Percentiles rank a stretch among this genome's conserved stretches.
phyloP scores from a whole-genome alignment of 2,888 invertebrate genomes.

The Phyto melanocephala region DNA sequence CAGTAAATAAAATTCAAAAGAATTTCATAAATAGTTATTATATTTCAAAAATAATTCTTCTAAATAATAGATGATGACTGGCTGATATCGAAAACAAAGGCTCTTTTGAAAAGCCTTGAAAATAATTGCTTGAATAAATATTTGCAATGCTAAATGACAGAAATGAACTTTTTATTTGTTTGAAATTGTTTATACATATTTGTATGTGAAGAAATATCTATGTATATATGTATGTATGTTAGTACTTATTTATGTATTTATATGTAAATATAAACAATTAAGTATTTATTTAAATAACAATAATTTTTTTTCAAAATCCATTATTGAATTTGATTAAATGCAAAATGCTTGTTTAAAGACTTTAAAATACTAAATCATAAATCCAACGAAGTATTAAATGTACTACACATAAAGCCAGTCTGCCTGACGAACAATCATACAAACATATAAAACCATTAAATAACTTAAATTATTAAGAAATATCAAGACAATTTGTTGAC shows the following conservation, averaged over 20 bases:
- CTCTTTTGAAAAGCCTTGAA: conserved; percentile 44
- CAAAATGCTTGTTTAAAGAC: conserved; percentile 32
- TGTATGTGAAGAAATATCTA: background rate
- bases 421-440: background rate
- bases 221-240: background rate
- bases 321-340: conserved; percentile 28
- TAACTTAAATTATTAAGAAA: conserved; percentile 41
- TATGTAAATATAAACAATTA: conserved; percentile 12
- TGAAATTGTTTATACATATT: too few species aligned
- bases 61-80: conserved; percentile 18
- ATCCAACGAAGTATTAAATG: too few species aligned
- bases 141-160: conserved; percentile 40
- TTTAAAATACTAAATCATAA: conserved; percentile 28
- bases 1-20: conserved; percentile 7
- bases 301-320: background rate
- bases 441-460: background rate
- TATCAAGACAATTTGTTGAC: conserved; percentile 35
- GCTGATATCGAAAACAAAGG: background rate
- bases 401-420: too few species aligned
- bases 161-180: conserved; percentile 23
- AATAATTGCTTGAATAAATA: conserved; percentile 59
- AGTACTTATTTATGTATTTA: background rate
- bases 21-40: conserved; percentile 18
- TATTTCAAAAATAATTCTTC: conserved; percentile 16
- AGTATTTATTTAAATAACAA: conserved; percentile 47